Base-by-base conservation (phyloP, 2,797 vertebrate species). In the Typhlichthys subterraneus region DNA sequence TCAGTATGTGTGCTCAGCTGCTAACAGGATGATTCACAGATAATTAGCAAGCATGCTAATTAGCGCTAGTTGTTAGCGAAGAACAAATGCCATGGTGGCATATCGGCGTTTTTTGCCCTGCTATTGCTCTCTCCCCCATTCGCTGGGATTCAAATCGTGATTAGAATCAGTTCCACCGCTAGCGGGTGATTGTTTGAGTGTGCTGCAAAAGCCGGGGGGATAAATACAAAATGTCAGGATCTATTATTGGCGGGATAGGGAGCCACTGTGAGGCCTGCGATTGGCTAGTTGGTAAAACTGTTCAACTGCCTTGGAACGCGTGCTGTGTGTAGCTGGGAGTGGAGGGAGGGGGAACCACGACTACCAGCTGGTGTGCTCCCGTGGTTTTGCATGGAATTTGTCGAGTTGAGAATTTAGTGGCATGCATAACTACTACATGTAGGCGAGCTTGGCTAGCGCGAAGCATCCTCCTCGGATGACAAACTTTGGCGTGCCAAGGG, bases 41-140 rank as follows among this genome's bases (percentile, higher is more conserved):
- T 89, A 90, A 93, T 92, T 91, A 92, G 89, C 69, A 58, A 73
- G 81, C 79, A 76, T 76, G 83, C 87, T 90, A 90, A 91, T 91
- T 91, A 90, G 81, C 71, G 57, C 68, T 72, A 74, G 73, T 84
- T 84, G 85, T 89, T 87, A 85, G 88, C 45, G 84, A 84, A 75
- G 84, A 83, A 83, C 73, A 71, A 59, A 72, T 67, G 65, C 61
- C 57, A 57, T 65, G 67, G 68, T 56, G 59, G 69, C 53, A 23
- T 69, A 67, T 65, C 79, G 75, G 67, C 76, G 61, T 75, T 76
- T 69, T 47, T n/a, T 81, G 73, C 51, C 73, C 63, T 67, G 23
- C 31, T 50, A 62, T 12, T 15, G 45, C 5, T n/a, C 13, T n/a
- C 59, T 63, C 38, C 11, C 52, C 52, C 12, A 8, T 72, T 10